A percentile compares a stretch with the other conserved stretches of the same genome.
Evolutionary conservation across 2,113 vertebrate species (phyloP).

Genomic region (Heterochromis multidens): DNA sequence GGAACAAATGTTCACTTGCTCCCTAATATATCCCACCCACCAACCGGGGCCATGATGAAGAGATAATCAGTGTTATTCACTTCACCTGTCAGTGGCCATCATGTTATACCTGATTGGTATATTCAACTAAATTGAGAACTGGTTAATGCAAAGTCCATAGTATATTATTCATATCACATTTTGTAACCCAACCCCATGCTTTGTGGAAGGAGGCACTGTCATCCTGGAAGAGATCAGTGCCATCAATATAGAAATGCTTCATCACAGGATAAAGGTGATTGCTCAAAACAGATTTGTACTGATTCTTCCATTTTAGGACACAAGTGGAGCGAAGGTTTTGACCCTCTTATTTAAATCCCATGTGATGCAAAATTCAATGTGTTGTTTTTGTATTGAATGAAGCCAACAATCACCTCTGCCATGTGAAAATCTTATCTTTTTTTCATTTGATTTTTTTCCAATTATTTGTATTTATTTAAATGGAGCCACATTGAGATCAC

Average conservation of each 20-base stretch:
- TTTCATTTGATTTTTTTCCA: not conserved
- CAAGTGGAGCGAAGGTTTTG: not conserved
- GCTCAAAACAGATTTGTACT: not conserved
- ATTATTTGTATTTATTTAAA: conserved; percentile 3
- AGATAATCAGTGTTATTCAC: no score
- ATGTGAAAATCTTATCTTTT: not conserved
- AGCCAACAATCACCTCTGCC: not conserved
- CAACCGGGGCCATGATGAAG: no score
- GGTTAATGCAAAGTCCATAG: not conserved
- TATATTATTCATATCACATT: not conserved
- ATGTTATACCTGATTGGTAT: no score
- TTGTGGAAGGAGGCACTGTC: not conserved
- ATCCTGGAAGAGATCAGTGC: not conserved
- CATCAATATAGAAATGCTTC: not conserved
- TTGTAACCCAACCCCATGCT: not conserved
- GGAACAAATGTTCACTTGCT: no score
- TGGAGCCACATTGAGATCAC: not conserved
- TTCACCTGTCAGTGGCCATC: no score
- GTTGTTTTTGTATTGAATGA: not conserved
- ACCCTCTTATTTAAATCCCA: not conserved
- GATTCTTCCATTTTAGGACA: not conserved
- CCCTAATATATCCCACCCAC: no score
- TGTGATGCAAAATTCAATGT: not conserved
- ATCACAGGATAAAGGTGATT: not conserved
- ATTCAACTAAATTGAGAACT: not conserved